Percentiles rank a stretch among this genome's conserved stretches.
Conservation (phyloP, 1,140 invertebrate species). For the Platyura marginata region DNA sequence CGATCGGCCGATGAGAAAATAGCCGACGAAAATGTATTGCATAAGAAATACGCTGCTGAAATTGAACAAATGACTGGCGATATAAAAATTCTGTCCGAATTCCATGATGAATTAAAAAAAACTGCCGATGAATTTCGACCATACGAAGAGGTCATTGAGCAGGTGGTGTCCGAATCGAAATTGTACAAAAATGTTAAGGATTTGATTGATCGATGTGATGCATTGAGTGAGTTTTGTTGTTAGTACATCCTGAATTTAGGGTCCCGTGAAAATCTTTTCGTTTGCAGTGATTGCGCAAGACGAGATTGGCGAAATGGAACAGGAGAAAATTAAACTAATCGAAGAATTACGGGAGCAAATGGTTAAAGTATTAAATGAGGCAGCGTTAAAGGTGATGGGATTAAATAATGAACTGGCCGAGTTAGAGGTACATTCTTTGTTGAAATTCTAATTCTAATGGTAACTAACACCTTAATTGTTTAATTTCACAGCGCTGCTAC, state of each 20-base stretch:
- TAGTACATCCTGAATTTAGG: too few species aligned
- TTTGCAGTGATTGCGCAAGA: slow-evolving; percentile 16
- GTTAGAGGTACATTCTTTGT: slow-evolving; percentile 7
- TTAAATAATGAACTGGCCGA: slow-evolving; percentile 18
- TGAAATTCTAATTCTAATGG: neutral
- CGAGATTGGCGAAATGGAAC: slow-evolving; percentile 16
- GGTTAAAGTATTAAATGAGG: slow-evolving; percentile 19
- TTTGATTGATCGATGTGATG: slow-evolving; percentile 1
- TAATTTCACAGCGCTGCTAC: slow-evolving; percentile 9
- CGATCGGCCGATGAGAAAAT: slow-evolving; percentile 13
- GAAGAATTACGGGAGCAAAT: slow-evolving; percentile 17
- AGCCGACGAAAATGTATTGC: slow-evolving; percentile 8
- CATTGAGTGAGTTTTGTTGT: slow-evolving; percentile 2
- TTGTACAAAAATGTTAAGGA: slow-evolving; percentile 11
- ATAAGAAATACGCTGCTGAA: slow-evolving; percentile 11
- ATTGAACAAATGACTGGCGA: neutral
- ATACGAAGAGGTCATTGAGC: slow-evolving; percentile 6
- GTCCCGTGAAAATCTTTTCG: too few species aligned
- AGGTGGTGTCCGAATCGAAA: slow-evolving; percentile 12
- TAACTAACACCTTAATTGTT: too few species aligned
- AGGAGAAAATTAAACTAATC: slow-evolving; percentile 16
- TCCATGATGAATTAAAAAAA: slow-evolving; percentile 1
- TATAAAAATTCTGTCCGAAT: neutral
- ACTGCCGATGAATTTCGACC: neutral
- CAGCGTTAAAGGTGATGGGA: slow-evolving; percentile 15